Evolutionary conservation across 2,888 invertebrate genomes (phyloP), one percentile per base, ranked within the genome.

Genomic region (Dicyrtomina minuta): DNA sequence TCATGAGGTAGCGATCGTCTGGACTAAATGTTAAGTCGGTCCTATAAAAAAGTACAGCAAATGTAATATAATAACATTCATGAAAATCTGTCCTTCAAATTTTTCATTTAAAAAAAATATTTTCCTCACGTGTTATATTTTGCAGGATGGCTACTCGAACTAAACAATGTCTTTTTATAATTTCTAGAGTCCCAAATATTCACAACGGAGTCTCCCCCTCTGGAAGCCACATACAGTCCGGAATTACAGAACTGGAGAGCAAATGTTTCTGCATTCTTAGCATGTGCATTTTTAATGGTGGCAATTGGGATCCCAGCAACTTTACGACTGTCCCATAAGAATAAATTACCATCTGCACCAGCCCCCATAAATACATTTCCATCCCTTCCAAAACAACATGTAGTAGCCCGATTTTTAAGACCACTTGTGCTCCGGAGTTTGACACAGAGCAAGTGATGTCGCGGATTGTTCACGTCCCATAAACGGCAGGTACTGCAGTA

Each of bases 321-420:
- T 80, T 90, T 93, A 33, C 96, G 87, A 62, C 93, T 90, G 80
- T 99, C 98, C 98, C 99, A 99, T 84, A 97, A 89, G 82, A 98
- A 98, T 66, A 97, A 87, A 0, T 93, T 94, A 0, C 99, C 99
- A 82, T 99, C 99, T 55, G 87, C 87, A 80, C 98, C 97, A 0
- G 91, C 98, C 69, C 93, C 92, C 0, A 92, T 92, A 4, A 98
- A 90, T 0, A 92, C 87, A 67, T 89, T 89, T 0, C 95, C 95
- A 80, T 96, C 94, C 59, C 90, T 84, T 59, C 90, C 93, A 80
- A 90, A 96, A 0, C 87, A 84, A 80, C 94, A 94, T 0, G 93
- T 85, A 0, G 91, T 91, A 0, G 96, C 95, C 70, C 89, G 87
- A 0, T 92, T 91, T 80, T 91, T 91, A 0, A 95, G 84, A 0